These are phyloP conservation scores for Enoplosus armatus DNA, from an alignment of 2,797 vertebrate species.

Conservation along the genomic window DNA sequence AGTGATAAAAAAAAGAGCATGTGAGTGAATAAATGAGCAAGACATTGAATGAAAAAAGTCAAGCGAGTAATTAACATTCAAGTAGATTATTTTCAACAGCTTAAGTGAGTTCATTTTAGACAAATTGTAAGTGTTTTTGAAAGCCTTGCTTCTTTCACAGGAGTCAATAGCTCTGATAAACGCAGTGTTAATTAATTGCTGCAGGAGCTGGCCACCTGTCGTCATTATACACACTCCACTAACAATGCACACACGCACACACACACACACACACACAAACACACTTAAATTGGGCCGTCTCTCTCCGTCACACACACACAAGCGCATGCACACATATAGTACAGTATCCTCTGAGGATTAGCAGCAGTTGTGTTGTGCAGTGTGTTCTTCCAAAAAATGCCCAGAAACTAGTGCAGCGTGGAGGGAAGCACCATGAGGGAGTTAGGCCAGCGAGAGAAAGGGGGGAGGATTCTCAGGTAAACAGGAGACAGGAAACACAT, in stretches of 20 bases:
- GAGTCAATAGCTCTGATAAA: slow-evolving; percentile 62
- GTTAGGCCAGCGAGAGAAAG: slow-evolving; percentile 34
- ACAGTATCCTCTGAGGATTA: slow-evolving; percentile 49
- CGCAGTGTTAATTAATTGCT: slow-evolving; percentile 71
- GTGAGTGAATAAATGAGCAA: slow-evolving; percentile 36
- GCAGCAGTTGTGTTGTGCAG: slow-evolving; percentile 50
- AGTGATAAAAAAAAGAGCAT: slow-evolving; percentile 17
- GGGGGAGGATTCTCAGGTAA: slow-evolving; percentile 50
- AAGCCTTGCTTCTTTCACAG: slow-evolving; percentile 42
- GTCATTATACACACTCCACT: slow-evolving; percentile 60
- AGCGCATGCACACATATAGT: slow-evolving; percentile 34
- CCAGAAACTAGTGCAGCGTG: slow-evolving; percentile 65
- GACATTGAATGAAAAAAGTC: slow-evolving; percentile 36
- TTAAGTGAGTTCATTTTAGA: slow-evolving; percentile 27
- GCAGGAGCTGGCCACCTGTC: slow-evolving; percentile 75
- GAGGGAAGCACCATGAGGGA: slow-evolving; percentile 58
- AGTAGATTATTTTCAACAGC: slow-evolving; percentile 48
- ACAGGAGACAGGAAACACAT: slow-evolving; percentile 37
- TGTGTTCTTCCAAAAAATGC: slow-evolving; percentile 55
- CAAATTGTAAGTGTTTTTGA: slow-evolving; percentile 32
- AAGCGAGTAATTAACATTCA: slow-evolving; percentile 51
- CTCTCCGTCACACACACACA: slow-evolving; percentile 7
- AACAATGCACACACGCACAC: slow-evolving; percentile 48
- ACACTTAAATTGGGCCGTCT: slow-evolving; percentile 33
- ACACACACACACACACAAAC: slow-evolving; percentile 9